Conservation (phyloP, 2,113 vertebrate genomes). For the Mustela nigripes region DNA sequence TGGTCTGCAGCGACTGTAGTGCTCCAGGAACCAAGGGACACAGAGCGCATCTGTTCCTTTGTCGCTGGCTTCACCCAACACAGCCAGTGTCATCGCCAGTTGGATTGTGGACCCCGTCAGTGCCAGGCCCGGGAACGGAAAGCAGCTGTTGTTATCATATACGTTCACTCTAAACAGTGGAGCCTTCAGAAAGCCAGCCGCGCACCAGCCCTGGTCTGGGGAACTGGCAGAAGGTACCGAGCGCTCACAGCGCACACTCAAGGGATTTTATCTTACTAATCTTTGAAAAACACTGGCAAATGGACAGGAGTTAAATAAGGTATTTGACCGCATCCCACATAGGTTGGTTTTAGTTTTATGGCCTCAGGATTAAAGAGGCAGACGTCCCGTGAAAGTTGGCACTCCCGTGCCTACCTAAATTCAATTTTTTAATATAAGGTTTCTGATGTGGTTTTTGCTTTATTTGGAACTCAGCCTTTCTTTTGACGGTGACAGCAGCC, state of each 20-base stretch:
- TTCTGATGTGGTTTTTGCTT: conserved; percentile 53
- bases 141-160: conserved; percentile 55
- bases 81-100: background rate
- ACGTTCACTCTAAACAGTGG: conserved; percentile 18
- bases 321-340: background rate
- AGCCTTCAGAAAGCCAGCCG: conserved; percentile 6
- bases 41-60: conserved; percentile 27
- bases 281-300: conserved; percentile 60
- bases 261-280: background rate
- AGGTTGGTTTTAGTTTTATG: conserved; percentile 21
- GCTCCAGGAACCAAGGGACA: background rate
- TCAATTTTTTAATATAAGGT: conserved; percentile 43
- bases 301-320: background rate
- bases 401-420: background rate
- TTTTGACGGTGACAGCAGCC: background rate
- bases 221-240: background rate
- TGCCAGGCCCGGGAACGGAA: background rate
- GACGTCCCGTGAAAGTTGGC: background rate
- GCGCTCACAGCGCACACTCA: background rate
- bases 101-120: background rate
- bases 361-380: conserved; percentile 42
- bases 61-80: conserved; percentile 40
- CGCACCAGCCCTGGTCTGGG: background rate
- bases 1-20: background rate
- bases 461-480: background rate